Evolutionary conservation across 2,113 vertebrate genomes (phyloP), one percentile per base, ranked within the genome.

Genomic region (Nibea coibor): DNA sequence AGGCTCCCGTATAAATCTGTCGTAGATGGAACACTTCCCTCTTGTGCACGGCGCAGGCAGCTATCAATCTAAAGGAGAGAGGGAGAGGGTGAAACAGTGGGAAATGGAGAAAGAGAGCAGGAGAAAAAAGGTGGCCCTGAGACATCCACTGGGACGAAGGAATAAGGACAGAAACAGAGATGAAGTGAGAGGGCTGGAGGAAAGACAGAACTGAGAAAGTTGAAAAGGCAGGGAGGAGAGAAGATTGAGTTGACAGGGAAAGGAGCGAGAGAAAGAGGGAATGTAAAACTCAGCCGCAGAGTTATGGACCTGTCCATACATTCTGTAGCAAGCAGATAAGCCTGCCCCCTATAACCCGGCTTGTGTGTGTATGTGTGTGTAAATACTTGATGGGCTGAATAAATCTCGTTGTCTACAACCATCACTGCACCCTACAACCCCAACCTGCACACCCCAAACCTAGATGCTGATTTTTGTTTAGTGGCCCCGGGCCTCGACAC

Each of bases 41-140:
- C 76, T 81, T 71, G 78, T 78, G 87, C 83, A 72, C 9, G 7
- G 67, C 50, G 74, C 81, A 61, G 87, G 80, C 87, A 91, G 88
- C 80, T 82, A 91, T 92, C 92, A 90, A 90, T 93, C 89, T 82
- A 51, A 73, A 76, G 56, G 78, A 58, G 58, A 61, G 78, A 51
- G 64, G 63, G 56, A 72, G 53, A 62, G 61, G 19, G 72, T 24
- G 72, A 83, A 80, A 80, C 31, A 61, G 76, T 28, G 69, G 42
- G 68, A 74, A 81, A 59, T 39, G 20, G 63, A 68, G 79, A 72
- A 67, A 42, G 63, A 82, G 67, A 53, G 50, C n/a, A n/a, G 43
- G 16, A 48, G 58, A 39, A 22, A 72, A 80, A 71, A 47, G 31
- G 67, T 76, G 85, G 80, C 81, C 83, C 54, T 82, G 69, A 87